Conservation (phyloP, 2,888 invertebrate genomes). For the Drosophila phalerata region DNA sequence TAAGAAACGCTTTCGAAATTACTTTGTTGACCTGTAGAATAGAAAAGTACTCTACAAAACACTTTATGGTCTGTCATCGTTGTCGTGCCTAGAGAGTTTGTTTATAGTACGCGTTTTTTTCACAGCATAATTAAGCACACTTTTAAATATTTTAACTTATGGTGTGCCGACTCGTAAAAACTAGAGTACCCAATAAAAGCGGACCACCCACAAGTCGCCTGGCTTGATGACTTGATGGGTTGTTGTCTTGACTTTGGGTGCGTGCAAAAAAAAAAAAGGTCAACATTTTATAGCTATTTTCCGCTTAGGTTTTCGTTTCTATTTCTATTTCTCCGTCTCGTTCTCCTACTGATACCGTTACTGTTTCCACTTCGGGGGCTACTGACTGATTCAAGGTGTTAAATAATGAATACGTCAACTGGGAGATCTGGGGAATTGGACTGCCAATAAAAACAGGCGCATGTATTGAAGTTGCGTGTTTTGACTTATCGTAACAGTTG, state of each 20-base stretch:
- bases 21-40: conserved; percentile 16
- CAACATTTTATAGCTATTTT: conserved; percentile 70
- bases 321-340: background rate
- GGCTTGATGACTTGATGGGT: conserved; percentile 26
- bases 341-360: conserved; percentile 4
- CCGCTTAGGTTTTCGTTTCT: conserved; percentile 50
- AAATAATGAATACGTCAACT: conserved; percentile 72
- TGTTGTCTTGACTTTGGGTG: conserved; percentile 35
- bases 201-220: conserved; percentile 59
- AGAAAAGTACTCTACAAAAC: conserved; percentile 7
- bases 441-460: conserved; percentile 64
- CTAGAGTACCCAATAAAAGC: conserved; percentile 65
- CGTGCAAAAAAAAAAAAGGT: conserved; percentile 64
- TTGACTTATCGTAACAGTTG: conserved; percentile 60
- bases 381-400: conserved; percentile 61
- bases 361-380: background rate
- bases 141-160: conserved; percentile 76
- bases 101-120: conserved; percentile 40
- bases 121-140: conserved; percentile 73
- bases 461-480: conserved; percentile 62
- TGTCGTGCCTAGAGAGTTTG: conserved; percentile 37
- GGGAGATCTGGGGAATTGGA: conserved; percentile 50
- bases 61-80: conserved; percentile 47
- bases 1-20: conserved; percentile 32
- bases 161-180: conserved; percentile 70